phyloP scores from a whole-genome alignment of 2,113 vertebrate genomes.

The Pteruthius melanotis region DNA sequence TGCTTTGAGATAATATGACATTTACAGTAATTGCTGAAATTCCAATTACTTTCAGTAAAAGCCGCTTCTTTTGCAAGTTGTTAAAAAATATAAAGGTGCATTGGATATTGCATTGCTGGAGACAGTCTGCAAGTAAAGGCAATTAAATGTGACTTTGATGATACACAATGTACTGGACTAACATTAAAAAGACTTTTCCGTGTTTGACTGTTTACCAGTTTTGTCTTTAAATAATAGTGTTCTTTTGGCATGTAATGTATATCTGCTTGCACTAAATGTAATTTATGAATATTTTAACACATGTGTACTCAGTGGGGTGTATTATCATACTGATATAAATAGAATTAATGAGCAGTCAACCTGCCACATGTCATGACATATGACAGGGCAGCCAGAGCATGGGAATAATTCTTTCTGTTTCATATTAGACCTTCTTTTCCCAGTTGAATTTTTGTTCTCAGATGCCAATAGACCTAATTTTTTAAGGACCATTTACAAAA shows the following conservation, averaged over 20 bases:
- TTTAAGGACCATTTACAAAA: conserved; percentile 44
- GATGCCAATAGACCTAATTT: conserved; percentile 57
- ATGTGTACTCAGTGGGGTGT: conserved; percentile 94
- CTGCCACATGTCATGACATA: conserved; percentile 85
- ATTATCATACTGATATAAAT: conserved; percentile 97
- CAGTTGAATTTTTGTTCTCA: conserved; percentile 62
- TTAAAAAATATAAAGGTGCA: conserved; percentile 40
- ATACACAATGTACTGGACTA: conserved; percentile 27
- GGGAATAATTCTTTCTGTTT: conserved; percentile 69
- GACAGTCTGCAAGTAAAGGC: conserved; percentile 5
- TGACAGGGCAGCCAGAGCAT: conserved; percentile 73
- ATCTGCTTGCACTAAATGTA: conserved; percentile 77
- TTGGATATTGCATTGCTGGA: not conserved
- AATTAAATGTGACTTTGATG: conserved; percentile 60
- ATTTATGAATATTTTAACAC: conserved; percentile 99
- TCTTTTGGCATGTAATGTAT: conserved; percentile 74
- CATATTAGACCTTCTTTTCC: conserved; percentile 64
- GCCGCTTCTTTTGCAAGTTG: conserved; percentile 23
- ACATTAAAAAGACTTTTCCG: conserved; percentile 53
- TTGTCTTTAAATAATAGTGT: conserved; percentile 77
- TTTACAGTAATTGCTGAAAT: conserved; percentile 62
- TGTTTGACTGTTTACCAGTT: conserved; percentile 72
- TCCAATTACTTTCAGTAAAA: conserved; percentile 39
- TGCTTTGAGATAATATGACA: conserved; percentile 37
- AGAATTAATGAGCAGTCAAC: conserved; percentile 98